These are phyloP conservation scores for Himantopus leucocephalus DNA, from an alignment of 2,113 vertebrate genomes.

Conservation along the genomic window DNA sequence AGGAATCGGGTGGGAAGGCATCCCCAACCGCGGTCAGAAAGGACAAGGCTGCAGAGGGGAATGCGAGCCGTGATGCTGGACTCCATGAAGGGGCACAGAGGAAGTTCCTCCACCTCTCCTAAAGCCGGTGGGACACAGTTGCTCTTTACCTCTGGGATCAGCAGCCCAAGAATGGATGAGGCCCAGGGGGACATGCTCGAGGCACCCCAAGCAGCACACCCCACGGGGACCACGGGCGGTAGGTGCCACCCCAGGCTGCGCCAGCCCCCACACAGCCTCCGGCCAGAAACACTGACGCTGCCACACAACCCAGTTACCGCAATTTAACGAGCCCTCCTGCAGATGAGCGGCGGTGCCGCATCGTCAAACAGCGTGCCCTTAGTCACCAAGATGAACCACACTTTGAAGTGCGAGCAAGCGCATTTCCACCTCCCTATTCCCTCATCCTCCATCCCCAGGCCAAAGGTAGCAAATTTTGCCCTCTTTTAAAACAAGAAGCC, in stretches of 20 bases:
- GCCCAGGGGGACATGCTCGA: accelerated
- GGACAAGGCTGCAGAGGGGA: neutral
- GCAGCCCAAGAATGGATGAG: neutral
- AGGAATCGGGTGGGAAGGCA: neutral
- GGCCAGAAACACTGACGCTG: neutral
- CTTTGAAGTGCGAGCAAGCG: neutral
- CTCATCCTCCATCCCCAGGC: neutral
- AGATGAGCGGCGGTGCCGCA: neutral
- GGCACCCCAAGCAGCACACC: neutral
- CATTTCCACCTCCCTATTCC: neutral
- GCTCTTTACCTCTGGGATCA: neutral
- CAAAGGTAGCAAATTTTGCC: neutral
- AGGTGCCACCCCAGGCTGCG: neutral
- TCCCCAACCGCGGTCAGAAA: neutral
- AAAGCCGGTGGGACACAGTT: neutral
- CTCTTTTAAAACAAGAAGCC: neutral
- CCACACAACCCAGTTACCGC: accelerated
- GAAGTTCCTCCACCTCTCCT: neutral
- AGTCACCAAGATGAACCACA: neutral
- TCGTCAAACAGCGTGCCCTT: accelerated
- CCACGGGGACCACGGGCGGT: accelerated
- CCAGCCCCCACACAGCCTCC: neutral
- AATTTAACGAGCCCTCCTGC: neutral
- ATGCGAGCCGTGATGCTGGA: accelerated
- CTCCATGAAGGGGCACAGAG: neutral